Conservation (phyloP, 1,140 invertebrate genomes). For the Pachypeltis micranthus region DNA sequence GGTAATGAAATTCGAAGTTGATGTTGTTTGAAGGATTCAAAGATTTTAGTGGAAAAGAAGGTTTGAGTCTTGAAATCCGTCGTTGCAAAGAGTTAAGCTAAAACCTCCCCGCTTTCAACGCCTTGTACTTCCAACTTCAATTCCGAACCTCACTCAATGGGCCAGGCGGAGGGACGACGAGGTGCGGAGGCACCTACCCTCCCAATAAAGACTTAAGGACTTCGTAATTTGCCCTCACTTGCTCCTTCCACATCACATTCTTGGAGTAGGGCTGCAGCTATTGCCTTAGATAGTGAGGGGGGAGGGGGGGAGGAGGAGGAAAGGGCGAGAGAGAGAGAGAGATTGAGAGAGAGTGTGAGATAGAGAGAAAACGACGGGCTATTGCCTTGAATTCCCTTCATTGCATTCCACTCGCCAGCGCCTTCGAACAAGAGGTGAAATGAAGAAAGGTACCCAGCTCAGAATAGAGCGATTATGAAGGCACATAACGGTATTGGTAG, state of each 20-base stretch:
- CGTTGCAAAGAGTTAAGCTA: too few species aligned
- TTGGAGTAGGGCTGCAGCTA: neutral
- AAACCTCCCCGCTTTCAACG: too few species aligned
- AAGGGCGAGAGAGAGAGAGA: too few species aligned
- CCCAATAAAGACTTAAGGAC: neutral
- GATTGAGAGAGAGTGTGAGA: conserved; percentile 13
- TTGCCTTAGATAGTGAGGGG: neutral
- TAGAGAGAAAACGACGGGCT: conserved; percentile 4
- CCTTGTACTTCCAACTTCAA: too few species aligned
- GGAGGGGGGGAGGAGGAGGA: neutral
- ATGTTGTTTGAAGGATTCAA: too few species aligned
- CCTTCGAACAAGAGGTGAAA: neutral
- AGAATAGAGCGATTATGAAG: neutral
- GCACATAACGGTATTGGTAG: too few species aligned
- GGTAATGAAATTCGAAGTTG: too few species aligned
- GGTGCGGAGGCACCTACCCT: too few species aligned
- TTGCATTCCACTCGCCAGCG: neutral
- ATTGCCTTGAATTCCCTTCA: neutral
- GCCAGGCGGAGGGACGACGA: too few species aligned
- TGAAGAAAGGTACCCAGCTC: neutral
- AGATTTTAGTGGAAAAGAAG: too few species aligned
- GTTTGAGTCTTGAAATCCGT: too few species aligned
- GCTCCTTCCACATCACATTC: neutral
- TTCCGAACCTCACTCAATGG: too few species aligned
- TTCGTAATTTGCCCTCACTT: neutral